These are phyloP conservation scores for Drosophila prostipennis DNA, from an alignment of 2,888 invertebrate species.

Conservation along the genomic window DNA sequence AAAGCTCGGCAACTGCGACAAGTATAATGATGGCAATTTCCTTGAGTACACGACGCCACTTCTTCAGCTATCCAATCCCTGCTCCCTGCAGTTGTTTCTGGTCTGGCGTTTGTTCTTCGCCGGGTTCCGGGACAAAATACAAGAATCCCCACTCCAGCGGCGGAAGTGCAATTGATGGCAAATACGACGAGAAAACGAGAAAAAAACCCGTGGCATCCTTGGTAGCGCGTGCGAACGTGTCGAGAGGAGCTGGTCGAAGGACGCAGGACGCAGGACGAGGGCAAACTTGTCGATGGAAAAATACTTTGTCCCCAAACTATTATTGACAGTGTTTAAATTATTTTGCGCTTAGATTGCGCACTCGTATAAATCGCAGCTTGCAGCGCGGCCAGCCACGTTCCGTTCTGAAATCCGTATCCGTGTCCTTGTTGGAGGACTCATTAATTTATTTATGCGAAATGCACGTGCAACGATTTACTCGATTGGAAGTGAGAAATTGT, in stretches of 20 bases:
- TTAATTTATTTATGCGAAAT: slow-evolving; percentile 80
- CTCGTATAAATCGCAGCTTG: slow-evolving; percentile 75
- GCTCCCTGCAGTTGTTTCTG: slow-evolving; percentile 32
- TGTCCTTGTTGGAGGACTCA: slow-evolving; percentile 61
- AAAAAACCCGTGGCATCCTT: slow-evolving; percentile 12
- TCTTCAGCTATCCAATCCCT: slow-evolving; percentile 18
- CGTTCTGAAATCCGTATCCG: slow-evolving; percentile 13
- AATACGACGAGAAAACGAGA: slow-evolving; percentile 15
- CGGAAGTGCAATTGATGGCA: slow-evolving; percentile 78
- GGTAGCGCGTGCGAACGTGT: slow-evolving; percentile 73
- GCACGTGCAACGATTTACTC: slow-evolving; percentile 77
- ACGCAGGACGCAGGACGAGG: neutral
- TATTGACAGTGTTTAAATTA: slow-evolving; percentile 81
- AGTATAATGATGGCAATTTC: slow-evolving; percentile 82
- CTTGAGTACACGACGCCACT: slow-evolving; percentile 73
- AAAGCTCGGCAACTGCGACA: slow-evolving; percentile 67
- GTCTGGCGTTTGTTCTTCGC: slow-evolving; percentile 41
- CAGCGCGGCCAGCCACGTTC: slow-evolving; percentile 33
- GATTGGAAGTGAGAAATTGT: slow-evolving; percentile 77
- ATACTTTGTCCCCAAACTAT: slow-evolving; percentile 68
- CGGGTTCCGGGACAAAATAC: slow-evolving; percentile 64
- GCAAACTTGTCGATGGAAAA: slow-evolving; percentile 58
- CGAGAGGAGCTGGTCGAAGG: slow-evolving; percentile 54
- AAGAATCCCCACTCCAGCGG: slow-evolving; percentile 73
- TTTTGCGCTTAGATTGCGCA: slow-evolving; percentile 76